Base-by-base conservation (phyloP, 2,113 vertebrate genomes). In the Microtus ochrogaster region DNA sequence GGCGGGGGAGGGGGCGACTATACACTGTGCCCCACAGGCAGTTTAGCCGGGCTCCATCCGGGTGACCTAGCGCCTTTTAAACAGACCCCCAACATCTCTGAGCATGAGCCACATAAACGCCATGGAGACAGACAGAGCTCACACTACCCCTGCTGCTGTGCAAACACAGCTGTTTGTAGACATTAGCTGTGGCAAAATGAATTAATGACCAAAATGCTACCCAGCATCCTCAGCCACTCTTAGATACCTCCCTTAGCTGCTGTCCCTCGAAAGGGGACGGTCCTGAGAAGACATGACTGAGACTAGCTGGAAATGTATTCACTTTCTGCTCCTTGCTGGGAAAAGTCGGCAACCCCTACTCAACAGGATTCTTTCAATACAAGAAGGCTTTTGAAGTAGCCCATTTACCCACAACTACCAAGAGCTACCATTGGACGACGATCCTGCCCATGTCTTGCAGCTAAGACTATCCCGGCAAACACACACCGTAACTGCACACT, bases 361-460 rank as follows among this genome's bases (percentile, higher is more conserved):
- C 14, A 36, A 6, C 17, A 0, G 6, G 58, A 89, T 14, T 66
- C 39, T 85, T 89, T 66, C 63, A 63, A 61, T 26, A 58, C 61
- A 55, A 82, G 8, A 3, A 55, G 33, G 61, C 85, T 89, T 92
- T 58, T 65, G 63, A 28, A 89, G 52, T 2, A 30, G 13, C 3
- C 14, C 22, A 41, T 30, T 58, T 63, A 44, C 5, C 47, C 47
- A 22, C 3, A 52, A 49, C 41, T 28, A 89, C 22, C 52, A 49
- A 70, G 73, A 68, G 2, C 30, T 16, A 70, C 8, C 55, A 73
- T 0, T n/a, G 2, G 49, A 10, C 17, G 0, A 2, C 0, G 3
- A 55, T 26, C 41, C 72, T 72, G 39, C 63, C n/a, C 47, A 79
- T 0, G 8, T 47, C 47, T 39, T 22, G 16, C 0, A 61, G 79